Evolutionary conservation across 2,888 invertebrate genomes (phyloP), one percentile per base, ranked within the genome.

Genomic region (Cryptocheilus praepositus): DNA sequence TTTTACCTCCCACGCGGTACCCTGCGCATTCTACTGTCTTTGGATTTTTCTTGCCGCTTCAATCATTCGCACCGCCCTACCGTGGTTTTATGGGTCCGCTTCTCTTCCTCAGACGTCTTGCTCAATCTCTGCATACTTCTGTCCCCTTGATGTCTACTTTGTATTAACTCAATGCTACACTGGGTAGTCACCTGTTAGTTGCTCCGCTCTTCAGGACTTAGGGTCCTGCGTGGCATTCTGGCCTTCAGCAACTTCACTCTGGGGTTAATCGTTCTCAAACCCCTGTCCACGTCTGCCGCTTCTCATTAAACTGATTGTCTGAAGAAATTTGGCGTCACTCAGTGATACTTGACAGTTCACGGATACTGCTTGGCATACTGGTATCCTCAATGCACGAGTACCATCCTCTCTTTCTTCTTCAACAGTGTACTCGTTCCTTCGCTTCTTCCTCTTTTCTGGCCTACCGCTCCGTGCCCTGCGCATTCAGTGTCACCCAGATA

Each of bases 281-380:
- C n/a, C n/a, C n/a, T n/a, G n/a, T n/a, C n/a, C n/a, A n/a, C n/a
- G n/a, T n/a, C n/a, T n/a, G n/a, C n/a, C n/a, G n/a, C n/a, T n/a
- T n/a, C n/a, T n/a, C n/a, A n/a, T n/a, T n/a, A n/a, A n/a, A n/a
- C n/a, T n/a, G n/a, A n/a, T n/a, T n/a, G n/a, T n/a, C n/a, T n/a
- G n/a, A n/a, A n/a, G n/a, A n/a, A n/a, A n/a, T n/a, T 2, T 36
- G 7, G 36, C 36, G 36, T 8, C 13, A 11, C 36, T 36, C 36
- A 11, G 11, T 36, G 28, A 87, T 88, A 82, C 87, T 87, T 85
- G 81, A 88, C 80, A 77, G 79, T 81, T 87, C 85, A 85, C 85
- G 87, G 87, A 86, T 87, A 83, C 86, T 86, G 83, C 82, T 85
- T 81, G 80, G 84, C 86, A 86, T 86, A 84, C 85, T 85, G 85